phyloP scores from a whole-genome alignment of 2,888 invertebrate genomes.

The Phyllotreta cruciferae region DNA sequence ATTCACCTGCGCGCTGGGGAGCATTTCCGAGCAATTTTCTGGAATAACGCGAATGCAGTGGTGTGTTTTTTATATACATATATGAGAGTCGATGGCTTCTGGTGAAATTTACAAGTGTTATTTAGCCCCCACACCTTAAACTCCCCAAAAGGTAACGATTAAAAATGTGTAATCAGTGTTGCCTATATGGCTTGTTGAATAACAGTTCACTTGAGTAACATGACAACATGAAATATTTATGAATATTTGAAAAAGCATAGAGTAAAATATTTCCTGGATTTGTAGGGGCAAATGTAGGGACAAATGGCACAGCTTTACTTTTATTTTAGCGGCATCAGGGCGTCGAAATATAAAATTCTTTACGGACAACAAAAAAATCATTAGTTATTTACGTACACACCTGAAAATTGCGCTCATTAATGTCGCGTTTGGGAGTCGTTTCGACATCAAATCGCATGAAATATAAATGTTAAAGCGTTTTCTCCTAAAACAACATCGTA shows the following conservation, averaged over 20 bases:
- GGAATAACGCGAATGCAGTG: too few relatives aligned
- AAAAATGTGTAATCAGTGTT: too few relatives aligned
- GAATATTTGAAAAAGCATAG: not conserved
- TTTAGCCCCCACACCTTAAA: too few relatives aligned
- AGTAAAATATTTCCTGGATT: not conserved
- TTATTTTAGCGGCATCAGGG: not conserved
- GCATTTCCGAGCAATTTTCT: too few relatives aligned
- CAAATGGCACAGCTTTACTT: not conserved
- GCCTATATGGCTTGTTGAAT: too few relatives aligned
- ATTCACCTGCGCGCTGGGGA: too few relatives aligned
- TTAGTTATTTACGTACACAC: constrained; percentile 11
- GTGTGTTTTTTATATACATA: too few relatives aligned
- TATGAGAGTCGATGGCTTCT: too few relatives aligned
- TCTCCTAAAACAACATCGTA: constrained; percentile 3
- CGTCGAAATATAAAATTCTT: not conserved
- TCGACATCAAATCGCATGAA: constrained; percentile 3
- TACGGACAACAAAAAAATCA: not conserved
- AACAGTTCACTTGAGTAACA: too few relatives aligned
- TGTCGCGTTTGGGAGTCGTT: constrained; percentile 8
- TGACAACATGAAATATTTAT: too few relatives aligned
- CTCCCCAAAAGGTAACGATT: too few relatives aligned
- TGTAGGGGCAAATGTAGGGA: not conserved
- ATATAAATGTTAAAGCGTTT: constrained; percentile 11
- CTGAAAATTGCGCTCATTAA: constrained; percentile 12
- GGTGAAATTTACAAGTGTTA: too few relatives aligned